Conservation (phyloP, 2,113 vertebrate genomes). For the Enhydra lutris region DNA sequence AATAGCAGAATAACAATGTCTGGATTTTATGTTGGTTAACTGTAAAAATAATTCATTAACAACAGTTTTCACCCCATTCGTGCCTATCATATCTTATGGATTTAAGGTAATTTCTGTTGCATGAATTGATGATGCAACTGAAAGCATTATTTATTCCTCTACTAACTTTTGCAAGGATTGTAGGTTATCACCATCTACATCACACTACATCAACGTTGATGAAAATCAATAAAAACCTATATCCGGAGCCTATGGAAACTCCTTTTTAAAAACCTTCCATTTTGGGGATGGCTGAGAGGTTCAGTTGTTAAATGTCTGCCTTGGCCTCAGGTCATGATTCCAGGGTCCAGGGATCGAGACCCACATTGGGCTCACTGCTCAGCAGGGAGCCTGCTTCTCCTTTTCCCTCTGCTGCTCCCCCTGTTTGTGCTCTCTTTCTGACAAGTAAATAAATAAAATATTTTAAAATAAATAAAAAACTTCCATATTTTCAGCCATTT, state of each 20-base stretch:
- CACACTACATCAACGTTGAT: neutral
- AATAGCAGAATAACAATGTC: neutral
- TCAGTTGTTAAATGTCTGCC: neutral
- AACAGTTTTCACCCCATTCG: neutral
- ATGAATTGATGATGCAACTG: neutral
- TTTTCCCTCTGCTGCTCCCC: too few species aligned
- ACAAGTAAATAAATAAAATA: too few species aligned
- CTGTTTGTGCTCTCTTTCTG: too few species aligned
- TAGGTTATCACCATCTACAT: neutral
- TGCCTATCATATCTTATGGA: neutral
- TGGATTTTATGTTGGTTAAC: conserved; percentile 28
- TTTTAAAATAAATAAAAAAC: neutral
- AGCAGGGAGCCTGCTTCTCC: too few species aligned
- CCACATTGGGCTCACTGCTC: too few species aligned
- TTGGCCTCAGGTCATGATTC: neutral
- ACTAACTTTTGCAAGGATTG: conserved; percentile 8
- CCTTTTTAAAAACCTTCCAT: neutral
- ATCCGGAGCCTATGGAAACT: neutral
- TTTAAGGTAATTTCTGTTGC: conserved; percentile 18
- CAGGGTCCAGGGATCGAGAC: neutral
- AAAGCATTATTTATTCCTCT: neutral
- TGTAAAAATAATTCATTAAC: conserved; percentile 32
- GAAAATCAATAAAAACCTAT: neutral
- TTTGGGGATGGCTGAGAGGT: neutral
- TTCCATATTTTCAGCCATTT: neutral